Percentiles rank a stretch among this genome's conserved stretches.
These are phyloP conservation scores for Phataginus tricuspis DNA, from an alignment of 2,797 vertebrate species.

Conservation along the genomic window DNA sequence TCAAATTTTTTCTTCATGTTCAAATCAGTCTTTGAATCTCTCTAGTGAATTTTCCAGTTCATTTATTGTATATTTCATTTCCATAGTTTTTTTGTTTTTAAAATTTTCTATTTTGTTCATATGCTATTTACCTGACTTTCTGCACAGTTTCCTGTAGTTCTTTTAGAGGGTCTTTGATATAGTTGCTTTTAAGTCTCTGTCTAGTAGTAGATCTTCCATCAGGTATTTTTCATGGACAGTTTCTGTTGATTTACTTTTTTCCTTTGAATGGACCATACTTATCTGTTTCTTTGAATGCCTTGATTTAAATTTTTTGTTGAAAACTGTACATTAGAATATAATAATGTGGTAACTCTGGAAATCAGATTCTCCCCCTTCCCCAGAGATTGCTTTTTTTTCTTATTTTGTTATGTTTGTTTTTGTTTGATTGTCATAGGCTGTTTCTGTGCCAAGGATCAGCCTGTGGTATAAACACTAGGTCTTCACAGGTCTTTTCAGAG, in stretches of 20 bases:
- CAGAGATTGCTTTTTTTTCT: background rate
- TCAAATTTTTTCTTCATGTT: background rate
- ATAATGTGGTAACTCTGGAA: background rate
- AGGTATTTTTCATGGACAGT: background rate
- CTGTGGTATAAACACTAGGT: background rate
- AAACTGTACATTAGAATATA: background rate
- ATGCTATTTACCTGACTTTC: background rate
- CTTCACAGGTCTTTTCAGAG: background rate
- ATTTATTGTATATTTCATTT: background rate
- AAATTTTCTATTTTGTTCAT: background rate
- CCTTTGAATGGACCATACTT: background rate
- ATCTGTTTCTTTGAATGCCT: background rate
- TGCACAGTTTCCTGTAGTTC: background rate
- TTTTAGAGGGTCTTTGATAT: background rate
- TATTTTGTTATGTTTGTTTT: background rate
- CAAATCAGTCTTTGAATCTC: background rate
- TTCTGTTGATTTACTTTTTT: background rate
- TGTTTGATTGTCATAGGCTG: background rate
- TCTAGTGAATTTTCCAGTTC: background rate
- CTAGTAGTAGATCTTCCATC: background rate
- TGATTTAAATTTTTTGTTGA: background rate
- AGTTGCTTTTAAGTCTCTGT: background rate
- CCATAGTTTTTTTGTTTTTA: background rate
- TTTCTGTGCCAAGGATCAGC: background rate
- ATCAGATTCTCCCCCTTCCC: background rate